Percentiles rank a stretch among this genome's conserved stretches.
phyloP scores from a whole-genome alignment of 2,113 vertebrate genomes.

The Shinisaurus crocodilurus region DNA sequence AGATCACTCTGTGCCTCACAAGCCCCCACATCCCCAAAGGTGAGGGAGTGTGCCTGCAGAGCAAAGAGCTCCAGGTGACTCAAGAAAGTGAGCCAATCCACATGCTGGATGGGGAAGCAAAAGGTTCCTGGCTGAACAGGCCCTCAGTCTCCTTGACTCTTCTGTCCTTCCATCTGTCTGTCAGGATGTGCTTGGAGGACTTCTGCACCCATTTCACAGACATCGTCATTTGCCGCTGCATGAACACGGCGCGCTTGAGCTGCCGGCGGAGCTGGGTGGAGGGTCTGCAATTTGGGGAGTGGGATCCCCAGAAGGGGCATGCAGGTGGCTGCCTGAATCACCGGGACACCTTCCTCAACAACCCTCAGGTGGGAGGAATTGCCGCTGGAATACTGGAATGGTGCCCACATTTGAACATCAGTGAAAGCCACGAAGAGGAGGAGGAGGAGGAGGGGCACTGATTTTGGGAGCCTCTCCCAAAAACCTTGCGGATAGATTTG shows the following conservation, averaged over 20 bases:
- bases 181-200: slow-evolving; percentile 85
- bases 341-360: slow-evolving; percentile 82
- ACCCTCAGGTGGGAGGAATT: slow-evolving; percentile 78
- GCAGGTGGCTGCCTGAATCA: slow-evolving; percentile 86
- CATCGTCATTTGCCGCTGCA: slow-evolving; percentile 79
- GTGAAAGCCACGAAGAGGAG: no score
- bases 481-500: no score
- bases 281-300: not conserved
- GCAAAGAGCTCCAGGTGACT: not conserved
- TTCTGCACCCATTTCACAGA: slow-evolving; percentile 85
- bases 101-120: not conserved
- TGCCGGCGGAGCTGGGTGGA: not conserved
- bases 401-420: no score
- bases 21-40: no score
- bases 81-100: not conserved
- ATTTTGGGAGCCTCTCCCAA: no score
- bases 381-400: not conserved
- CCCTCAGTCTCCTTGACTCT: not conserved
- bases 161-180: not conserved
- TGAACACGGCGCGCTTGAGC: slow-evolving; percentile 6
- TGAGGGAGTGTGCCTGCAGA: not conserved
- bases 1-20: not conserved
- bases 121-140: not conserved
- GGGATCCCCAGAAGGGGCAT: slow-evolving; percentile 71
- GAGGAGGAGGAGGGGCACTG: no score